A percentile compares a stretch with the other conserved stretches of the same genome.
These are phyloP conservation scores for Engystomops pustulosus DNA, from an alignment of 2,113 vertebrate genomes.

Conservation along the genomic window DNA sequence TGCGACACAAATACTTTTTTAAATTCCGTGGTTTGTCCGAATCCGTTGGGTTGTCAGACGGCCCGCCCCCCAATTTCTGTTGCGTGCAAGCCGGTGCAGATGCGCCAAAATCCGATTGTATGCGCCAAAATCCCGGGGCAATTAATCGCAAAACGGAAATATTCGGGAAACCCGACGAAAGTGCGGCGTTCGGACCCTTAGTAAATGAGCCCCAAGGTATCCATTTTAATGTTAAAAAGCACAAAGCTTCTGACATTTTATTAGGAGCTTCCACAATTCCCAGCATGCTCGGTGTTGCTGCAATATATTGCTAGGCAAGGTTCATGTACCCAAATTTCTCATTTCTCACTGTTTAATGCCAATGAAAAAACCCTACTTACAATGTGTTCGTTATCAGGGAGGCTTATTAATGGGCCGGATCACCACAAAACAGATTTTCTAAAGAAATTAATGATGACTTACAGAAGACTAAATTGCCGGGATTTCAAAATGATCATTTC, in stretches of 20 bases:
- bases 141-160: too few species aligned
- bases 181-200: too few species aligned
- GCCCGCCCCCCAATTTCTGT: too few species aligned
- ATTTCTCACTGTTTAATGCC: slow-evolving; percentile 2
- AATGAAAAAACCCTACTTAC: background rate
- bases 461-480: slow-evolving; percentile 2
- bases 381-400: background rate
- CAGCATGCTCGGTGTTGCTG: background rate
- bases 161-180: too few species aligned
- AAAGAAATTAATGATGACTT: slow-evolving; percentile 23
- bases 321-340: background rate
- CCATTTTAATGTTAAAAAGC: background rate
- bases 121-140: too few species aligned
- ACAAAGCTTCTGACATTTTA: background rate
- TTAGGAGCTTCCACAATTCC: background rate
- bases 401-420: background rate
- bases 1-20: too few species aligned
- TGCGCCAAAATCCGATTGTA: too few species aligned
- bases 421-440: slow-evolving; percentile 1
- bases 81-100: too few species aligned
- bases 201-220: too few species aligned
- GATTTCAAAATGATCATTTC: background rate
- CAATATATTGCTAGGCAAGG: slow-evolving; percentile 20
- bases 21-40: too few species aligned
- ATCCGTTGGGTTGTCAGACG: too few species aligned